A percentile compares a stretch with the other conserved stretches of the same genome.
Evolutionary conservation across 2,113 vertebrate genomes (phyloP).

Genomic region (Melanotaenia duboulayi): DNA sequence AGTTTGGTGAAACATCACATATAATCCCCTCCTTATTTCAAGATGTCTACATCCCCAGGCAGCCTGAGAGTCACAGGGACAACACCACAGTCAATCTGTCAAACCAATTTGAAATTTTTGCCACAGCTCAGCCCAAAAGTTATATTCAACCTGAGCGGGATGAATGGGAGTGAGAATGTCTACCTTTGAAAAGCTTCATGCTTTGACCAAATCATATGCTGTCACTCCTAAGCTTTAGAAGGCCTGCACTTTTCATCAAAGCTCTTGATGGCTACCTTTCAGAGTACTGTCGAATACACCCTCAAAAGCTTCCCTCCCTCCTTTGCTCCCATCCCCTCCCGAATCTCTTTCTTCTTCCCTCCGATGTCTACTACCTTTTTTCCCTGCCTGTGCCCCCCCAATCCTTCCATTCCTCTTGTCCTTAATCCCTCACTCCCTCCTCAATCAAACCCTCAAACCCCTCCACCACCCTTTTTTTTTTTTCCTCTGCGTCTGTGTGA

Average conservation of each 20-base stretch:
- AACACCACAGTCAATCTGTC: constrained; percentile 75
- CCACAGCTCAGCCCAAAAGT: constrained; percentile 73
- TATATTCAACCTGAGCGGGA: constrained; percentile 68
- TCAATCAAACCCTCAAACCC: constrained; percentile 80
- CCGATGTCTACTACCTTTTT: constrained; percentile 66
- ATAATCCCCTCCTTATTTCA: constrained; percentile 65
- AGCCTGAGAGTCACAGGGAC: constrained; percentile 64
- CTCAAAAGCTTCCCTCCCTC: constrained; percentile 78
- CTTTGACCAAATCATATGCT: constrained; percentile 85
- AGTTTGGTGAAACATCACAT: constrained; percentile 48
- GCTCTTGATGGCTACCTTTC: constrained; percentile 82
- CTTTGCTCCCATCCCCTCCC: constrained; percentile 68
- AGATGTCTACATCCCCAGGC: constrained; percentile 61
- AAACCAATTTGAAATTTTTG: constrained; percentile 69
- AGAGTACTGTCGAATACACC: constrained; percentile 76
- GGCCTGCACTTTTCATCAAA: constrained; percentile 84
- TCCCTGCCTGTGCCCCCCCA: constrained; percentile 37
- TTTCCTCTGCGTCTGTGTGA: constrained; percentile 50
- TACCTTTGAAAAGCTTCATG: constrained; percentile 79
- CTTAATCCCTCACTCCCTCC: constrained; percentile 71
- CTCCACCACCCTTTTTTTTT: constrained; percentile 55
- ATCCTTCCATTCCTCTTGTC: constrained; percentile 74
- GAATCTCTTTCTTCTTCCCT: constrained; percentile 78
- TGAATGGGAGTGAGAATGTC: constrained; percentile 75
- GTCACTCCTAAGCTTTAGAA: constrained; percentile 81